A percentile compares a stretch with the other conserved stretches of the same genome.
Evolutionary conservation across 2,888 invertebrate genomes (phyloP).

Genomic region (Synergus japonicus): DNA sequence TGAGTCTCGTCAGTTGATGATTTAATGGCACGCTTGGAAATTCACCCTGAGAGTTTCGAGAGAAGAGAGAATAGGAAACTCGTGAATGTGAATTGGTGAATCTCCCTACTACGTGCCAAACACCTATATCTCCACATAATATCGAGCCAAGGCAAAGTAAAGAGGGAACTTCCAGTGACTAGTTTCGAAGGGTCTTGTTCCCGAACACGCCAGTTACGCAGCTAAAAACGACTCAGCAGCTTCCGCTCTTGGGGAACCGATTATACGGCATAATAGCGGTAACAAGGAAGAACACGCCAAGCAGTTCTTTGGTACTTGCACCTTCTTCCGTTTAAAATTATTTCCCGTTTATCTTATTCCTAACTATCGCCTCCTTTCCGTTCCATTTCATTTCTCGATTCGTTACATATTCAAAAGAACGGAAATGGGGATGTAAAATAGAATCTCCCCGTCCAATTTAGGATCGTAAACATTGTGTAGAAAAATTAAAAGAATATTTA

Average conservation of each 20-base stretch:
- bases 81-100: conserved; percentile 10
- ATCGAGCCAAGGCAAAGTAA: not conserved
- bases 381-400: conserved; percentile 12
- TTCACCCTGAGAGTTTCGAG: conserved; percentile 1
- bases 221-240: conserved; percentile 38
- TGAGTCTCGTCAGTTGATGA: conserved; percentile 15
- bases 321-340: not conserved
- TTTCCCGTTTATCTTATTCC: conserved; percentile 29
- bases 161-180: conserved; percentile 12
- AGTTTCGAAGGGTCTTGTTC: conserved; percentile 25
- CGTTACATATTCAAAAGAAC: not conserved
- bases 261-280: not conserved
- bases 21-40: conserved; percentile 18
- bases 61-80: not conserved
- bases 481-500: not conserved
- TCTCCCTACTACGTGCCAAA: conserved; percentile 23
- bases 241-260: conserved; percentile 29
- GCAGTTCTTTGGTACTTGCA: not conserved
- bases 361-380: conserved; percentile 15
- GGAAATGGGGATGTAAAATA: not conserved
- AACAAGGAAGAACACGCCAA: conserved; percentile 26
- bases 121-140: conserved; percentile 9
- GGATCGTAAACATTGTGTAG: not conserved
- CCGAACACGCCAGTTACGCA: conserved; percentile 29
- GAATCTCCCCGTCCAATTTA: not conserved